phyloP scores from a whole-genome alignment of 2,797 vertebrate genomes.

The Bovichtus variegatus region DNA sequence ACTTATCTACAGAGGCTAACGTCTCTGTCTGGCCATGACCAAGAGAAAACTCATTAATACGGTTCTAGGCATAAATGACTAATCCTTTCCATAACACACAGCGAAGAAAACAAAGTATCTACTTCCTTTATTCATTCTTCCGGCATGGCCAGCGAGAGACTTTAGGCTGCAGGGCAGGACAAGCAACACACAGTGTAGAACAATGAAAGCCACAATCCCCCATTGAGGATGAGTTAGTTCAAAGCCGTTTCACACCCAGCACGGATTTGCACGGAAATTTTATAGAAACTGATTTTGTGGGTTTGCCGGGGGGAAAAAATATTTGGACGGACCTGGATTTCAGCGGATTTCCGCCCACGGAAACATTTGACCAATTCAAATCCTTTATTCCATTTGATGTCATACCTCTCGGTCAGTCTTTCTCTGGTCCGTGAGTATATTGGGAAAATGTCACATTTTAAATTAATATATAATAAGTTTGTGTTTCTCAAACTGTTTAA shows the following conservation, averaged over 20 bases:
- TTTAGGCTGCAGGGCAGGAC: slow-evolving; percentile 15
- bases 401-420: too few relatives aligned
- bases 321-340: neutral
- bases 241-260: neutral
- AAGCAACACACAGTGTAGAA: slow-evolving; percentile 35
- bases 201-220: slow-evolving; percentile 2
- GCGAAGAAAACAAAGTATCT: neutral
- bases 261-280: neutral
- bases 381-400: too few relatives aligned
- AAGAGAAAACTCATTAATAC: slow-evolving; percentile 8
- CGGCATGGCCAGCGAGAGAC: slow-evolving; percentile 42
- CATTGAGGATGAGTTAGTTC: neutral
- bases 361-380: neutral
- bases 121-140: neutral
- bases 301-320: rapidly evolving
- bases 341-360: neutral
- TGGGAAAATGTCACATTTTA: too few relatives aligned
- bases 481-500: too few relatives aligned
- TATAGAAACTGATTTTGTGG: neutral
- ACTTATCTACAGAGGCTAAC: slow-evolving; percentile 52
- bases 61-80: neutral
- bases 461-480: too few relatives aligned
- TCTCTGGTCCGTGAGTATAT: too few relatives aligned
- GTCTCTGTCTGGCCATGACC: slow-evolving; percentile 35
- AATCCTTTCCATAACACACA: neutral